Evolutionary conservation across 2,113 vertebrate genomes (phyloP).

Genomic region (Antechinus flavipes): DNA sequence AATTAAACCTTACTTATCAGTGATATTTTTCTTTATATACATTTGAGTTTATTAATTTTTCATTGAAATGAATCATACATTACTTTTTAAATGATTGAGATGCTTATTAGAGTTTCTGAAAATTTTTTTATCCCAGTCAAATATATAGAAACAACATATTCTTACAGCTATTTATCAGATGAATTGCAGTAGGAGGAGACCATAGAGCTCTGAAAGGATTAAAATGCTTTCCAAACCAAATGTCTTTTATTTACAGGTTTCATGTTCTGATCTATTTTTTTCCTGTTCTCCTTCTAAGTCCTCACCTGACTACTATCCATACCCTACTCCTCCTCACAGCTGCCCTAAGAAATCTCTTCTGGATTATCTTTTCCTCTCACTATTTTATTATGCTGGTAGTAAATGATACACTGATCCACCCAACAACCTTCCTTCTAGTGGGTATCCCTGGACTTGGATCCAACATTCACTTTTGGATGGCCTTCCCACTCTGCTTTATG

Average conservation of each 20-base stretch:
- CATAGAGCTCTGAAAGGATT: background rate
- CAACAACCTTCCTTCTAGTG: constrained; percentile 67
- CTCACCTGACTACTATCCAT: background rate
- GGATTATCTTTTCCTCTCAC: background rate
- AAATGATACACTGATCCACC: constrained; percentile 71
- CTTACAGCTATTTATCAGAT: background rate
- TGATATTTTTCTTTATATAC: too few relatives aligned
- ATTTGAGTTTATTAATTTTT: too few relatives aligned
- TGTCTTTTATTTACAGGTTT: too few relatives aligned
- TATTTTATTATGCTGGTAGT: constrained; percentile 1
- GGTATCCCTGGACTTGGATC: constrained; percentile 74
- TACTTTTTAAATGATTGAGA: background rate
- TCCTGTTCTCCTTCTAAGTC: background rate
- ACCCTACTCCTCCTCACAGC: background rate
- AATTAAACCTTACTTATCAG: too few relatives aligned
- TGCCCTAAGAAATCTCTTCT: background rate
- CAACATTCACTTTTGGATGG: constrained; percentile 63
- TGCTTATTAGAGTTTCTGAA: background rate
- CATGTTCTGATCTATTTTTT: too few relatives aligned
- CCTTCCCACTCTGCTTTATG: constrained; percentile 70
- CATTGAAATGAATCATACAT: too few relatives aligned
- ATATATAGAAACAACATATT: background rate
- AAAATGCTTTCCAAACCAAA: too few relatives aligned
- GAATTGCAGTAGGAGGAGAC: background rate
- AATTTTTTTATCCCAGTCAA: background rate